phyloP scores from a whole-genome alignment of 2,113 vertebrate species.

The Galemys pyrenaicus region DNA sequence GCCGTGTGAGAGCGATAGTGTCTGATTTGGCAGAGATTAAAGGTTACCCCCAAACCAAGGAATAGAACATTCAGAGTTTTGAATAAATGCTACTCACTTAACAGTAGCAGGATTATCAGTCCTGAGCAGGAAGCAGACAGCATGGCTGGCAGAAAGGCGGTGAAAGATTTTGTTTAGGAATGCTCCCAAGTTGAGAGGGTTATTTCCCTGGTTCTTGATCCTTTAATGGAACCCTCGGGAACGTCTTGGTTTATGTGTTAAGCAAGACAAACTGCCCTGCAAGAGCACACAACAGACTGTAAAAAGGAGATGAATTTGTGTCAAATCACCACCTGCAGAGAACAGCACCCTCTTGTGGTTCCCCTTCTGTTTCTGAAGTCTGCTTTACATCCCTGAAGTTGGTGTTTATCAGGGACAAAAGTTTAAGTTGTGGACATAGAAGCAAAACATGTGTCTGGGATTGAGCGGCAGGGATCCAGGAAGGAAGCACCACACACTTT shows the following conservation, averaged over 20 bases:
- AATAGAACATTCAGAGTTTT: background rate
- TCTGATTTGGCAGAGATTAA: background rate
- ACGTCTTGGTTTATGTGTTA: background rate
- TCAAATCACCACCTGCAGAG: background rate
- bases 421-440: background rate
- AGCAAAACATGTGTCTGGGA: background rate
- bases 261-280: background rate
- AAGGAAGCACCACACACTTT: background rate
- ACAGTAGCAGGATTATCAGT: background rate
- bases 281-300: background rate
- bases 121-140: background rate
- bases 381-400: background rate
- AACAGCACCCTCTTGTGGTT: background rate
- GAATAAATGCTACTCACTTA: constrained; percentile 30
- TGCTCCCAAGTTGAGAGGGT: background rate
- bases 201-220: background rate
- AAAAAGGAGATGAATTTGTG: background rate
- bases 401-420: background rate
- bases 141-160: background rate
- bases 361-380: background rate
- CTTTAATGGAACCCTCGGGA: background rate
- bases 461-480: background rate
- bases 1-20: background rate
- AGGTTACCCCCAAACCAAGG: background rate
- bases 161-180: background rate